phyloP scores from a whole-genome alignment of 2,888 invertebrate species.

The Alloscopus bannaensis region DNA sequence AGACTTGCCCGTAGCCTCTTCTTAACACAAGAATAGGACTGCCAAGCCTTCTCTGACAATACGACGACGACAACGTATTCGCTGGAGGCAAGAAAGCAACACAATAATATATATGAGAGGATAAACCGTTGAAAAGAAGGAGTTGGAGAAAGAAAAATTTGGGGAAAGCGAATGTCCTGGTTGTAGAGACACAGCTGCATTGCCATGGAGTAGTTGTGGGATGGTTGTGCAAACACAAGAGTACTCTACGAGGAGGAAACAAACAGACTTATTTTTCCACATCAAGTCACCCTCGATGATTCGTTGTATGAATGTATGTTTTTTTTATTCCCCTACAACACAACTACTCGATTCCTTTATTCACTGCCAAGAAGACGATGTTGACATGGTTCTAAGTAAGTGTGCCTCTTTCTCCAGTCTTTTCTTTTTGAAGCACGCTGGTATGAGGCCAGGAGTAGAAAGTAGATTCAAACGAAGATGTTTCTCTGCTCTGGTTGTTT shows the following conservation, averaged over 20 bases:
- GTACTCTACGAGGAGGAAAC: slow-evolving; percentile 2
- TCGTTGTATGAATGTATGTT: too few relatives aligned
- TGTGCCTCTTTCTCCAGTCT: slow-evolving; percentile 9
- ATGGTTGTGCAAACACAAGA: slow-evolving; percentile 18
- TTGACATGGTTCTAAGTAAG: slow-evolving; percentile 19
- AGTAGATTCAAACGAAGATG: background rate
- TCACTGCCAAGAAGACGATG: slow-evolving; percentile 53
- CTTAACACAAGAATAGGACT: too few relatives aligned
- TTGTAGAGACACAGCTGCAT: background rate
- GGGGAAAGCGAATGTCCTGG: background rate
- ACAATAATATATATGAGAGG: too few relatives aligned
- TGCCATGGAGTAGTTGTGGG: slow-evolving; percentile 9
- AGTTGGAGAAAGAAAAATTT: background rate
- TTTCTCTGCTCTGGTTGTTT: slow-evolving; percentile 20
- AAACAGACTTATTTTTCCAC: slow-evolving; percentile 36
- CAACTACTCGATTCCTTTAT: slow-evolving; percentile 27
- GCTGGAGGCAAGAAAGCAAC: too few relatives aligned
- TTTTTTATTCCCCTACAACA: too few relatives aligned
- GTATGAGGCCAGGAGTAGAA: background rate
- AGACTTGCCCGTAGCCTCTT: too few relatives aligned
- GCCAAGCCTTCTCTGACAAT: too few relatives aligned
- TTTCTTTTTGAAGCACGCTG: slow-evolving; percentile 4
- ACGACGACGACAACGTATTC: too few relatives aligned
- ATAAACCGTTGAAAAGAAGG: background rate
- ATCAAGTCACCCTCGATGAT: slow-evolving; percentile 49